These are phyloP conservation scores for Miniopterus natalensis DNA, from an alignment of 2,113 vertebrate genomes.

Conservation along the genomic window DNA sequence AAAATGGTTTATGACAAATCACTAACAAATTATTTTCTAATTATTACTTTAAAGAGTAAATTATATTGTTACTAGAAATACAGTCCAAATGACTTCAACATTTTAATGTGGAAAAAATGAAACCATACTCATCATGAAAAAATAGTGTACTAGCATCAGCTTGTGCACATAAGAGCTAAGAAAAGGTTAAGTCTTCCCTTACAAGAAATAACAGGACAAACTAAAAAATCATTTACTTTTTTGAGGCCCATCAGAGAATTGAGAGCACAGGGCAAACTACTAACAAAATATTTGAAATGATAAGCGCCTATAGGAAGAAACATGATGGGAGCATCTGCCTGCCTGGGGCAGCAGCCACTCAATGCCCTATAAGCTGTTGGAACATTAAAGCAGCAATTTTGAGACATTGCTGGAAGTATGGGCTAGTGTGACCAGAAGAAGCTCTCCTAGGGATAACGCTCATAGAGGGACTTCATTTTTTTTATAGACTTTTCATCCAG, in stretches of 20 bases:
- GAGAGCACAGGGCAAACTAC: no score
- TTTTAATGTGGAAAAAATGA: background rate
- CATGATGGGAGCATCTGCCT: background rate
- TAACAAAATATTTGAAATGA: background rate
- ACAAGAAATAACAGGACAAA: background rate
- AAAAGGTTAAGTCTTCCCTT: background rate
- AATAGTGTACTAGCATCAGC: background rate
- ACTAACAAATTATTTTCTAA: background rate
- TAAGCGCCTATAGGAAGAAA: background rate
- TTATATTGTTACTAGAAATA: background rate
- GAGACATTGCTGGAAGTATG: background rate
- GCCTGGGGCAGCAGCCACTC: background rate
- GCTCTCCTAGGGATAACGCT: background rate
- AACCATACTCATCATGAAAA: background rate
- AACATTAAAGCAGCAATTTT: background rate
- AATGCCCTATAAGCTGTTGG: fast-evolving
- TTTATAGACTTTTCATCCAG: background rate
- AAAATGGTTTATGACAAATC: background rate
- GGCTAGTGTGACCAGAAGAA: background rate
- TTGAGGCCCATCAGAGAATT: no score
- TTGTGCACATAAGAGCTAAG: background rate
- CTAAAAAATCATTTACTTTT: background rate
- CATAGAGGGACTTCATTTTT: background rate
- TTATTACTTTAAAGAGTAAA: background rate
- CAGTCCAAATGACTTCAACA: background rate